Percentiles rank a stretch among this genome's conserved stretches.
Conservation (phyloP, 2,113 vertebrate genomes). For the Apaloderma vittatum region DNA sequence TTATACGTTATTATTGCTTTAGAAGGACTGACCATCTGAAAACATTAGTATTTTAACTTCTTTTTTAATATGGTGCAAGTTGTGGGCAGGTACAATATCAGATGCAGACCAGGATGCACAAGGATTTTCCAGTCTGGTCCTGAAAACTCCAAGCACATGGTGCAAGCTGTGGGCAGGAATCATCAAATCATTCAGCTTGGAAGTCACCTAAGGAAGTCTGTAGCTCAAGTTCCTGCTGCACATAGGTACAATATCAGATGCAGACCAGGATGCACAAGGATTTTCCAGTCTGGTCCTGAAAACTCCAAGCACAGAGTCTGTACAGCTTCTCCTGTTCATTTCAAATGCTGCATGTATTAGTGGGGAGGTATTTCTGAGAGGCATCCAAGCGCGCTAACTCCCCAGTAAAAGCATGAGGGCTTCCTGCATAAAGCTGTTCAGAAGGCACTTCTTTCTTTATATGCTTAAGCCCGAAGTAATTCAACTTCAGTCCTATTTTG, state of each 20-base stretch:
- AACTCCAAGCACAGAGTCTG: background rate
- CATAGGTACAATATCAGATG: background rate
- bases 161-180: background rate
- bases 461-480: background rate
- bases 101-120: too few species aligned
- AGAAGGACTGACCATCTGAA: background rate
- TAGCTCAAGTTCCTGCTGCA: background rate
- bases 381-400: background rate
- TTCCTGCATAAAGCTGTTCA: background rate
- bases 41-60: background rate
- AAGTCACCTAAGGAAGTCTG: background rate
- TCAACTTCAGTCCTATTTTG: background rate
- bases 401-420: background rate
- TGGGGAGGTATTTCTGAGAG: background rate
- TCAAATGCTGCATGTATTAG: background rate
- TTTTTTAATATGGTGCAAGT: background rate
- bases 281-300: background rate
- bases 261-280: background rate
- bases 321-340: background rate
- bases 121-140: too few species aligned
- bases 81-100: too few species aligned
- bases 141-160: too few species aligned
- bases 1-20: background rate
- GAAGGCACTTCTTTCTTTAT: background rate
- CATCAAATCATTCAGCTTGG: background rate